phyloP scores from a whole-genome alignment of 2,888 invertebrate species.

The Myopa testacea region DNA sequence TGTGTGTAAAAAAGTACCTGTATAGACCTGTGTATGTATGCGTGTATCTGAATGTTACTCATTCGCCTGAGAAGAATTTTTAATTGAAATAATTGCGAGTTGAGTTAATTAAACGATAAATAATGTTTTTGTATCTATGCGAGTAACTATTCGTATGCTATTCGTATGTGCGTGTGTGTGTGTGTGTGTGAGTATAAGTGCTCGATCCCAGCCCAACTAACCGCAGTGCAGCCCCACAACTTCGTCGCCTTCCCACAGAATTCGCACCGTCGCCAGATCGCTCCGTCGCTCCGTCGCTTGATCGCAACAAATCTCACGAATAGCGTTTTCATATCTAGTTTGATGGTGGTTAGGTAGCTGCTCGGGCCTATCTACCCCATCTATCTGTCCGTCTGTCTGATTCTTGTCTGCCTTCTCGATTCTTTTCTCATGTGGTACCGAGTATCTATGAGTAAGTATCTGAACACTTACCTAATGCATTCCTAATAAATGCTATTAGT shows the following conservation, averaged over 20 bases:
- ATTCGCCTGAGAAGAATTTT: slow-evolving; percentile 65
- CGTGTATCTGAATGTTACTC: slow-evolving; percentile 55
- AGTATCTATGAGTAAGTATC: slow-evolving; percentile 20
- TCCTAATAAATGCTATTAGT: slow-evolving; percentile 1
- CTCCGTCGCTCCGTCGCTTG: not conserved
- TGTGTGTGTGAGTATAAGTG: too few species aligned
- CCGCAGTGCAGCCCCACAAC: slow-evolving; percentile 7
- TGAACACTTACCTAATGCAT: slow-evolving; percentile 27
- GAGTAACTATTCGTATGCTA: not conserved
- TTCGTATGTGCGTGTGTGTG: slow-evolving; percentile 4
- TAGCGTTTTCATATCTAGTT: not conserved
- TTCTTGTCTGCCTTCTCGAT: not conserved
- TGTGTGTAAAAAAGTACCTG: not conserved
- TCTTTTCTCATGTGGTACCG: not conserved
- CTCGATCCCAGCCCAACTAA: slow-evolving; percentile 1
- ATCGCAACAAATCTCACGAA: not conserved
- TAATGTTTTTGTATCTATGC: slow-evolving; percentile 65
- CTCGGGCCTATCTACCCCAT: not conserved
- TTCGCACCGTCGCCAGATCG: not conserved
- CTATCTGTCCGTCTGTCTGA: not conserved
- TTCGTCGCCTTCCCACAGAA: not conserved
- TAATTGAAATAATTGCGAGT: slow-evolving; percentile 69
- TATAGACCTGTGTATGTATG: not conserved
- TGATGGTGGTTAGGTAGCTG: not conserved
- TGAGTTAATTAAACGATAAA: slow-evolving; percentile 69